phyloP scores from a whole-genome alignment of 2,113 vertebrate genomes.

The Calypte anna region DNA sequence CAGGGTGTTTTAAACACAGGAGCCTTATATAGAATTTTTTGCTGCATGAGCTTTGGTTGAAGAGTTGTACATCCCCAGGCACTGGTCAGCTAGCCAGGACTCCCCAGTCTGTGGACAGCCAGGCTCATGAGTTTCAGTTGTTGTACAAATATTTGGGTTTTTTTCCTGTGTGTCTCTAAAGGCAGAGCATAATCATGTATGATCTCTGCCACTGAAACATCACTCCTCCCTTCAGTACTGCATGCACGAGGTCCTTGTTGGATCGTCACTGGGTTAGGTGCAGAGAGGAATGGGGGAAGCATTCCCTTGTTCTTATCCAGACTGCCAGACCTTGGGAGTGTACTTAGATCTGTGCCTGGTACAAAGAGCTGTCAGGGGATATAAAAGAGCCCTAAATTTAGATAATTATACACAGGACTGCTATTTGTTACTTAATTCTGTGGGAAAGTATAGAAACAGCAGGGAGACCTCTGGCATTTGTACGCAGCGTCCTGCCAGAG shows the following conservation, averaged over 20 bases:
- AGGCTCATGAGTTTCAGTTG: background rate
- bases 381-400: conserved; percentile 16
- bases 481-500: conserved; percentile 6
- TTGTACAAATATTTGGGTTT: background rate
- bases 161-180: background rate
- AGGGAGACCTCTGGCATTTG: conserved; percentile 5
- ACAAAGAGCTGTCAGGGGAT: background rate
- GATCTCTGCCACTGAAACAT: background rate
- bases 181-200: background rate
- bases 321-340: background rate
- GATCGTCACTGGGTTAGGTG: background rate
- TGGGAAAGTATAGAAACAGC: background rate
- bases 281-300: background rate
- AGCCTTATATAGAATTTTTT: background rate
- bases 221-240: background rate
- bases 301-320: background rate
- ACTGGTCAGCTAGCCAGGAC: background rate
- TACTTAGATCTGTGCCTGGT: background rate
- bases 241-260: background rate
- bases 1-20: background rate
- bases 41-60: background rate
- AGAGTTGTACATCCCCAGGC: background rate
- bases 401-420: background rate
- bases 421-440: background rate
- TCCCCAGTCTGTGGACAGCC: background rate